Conservation (phyloP, 2,113 vertebrate species). For the Anas platyrhynchos region DNA sequence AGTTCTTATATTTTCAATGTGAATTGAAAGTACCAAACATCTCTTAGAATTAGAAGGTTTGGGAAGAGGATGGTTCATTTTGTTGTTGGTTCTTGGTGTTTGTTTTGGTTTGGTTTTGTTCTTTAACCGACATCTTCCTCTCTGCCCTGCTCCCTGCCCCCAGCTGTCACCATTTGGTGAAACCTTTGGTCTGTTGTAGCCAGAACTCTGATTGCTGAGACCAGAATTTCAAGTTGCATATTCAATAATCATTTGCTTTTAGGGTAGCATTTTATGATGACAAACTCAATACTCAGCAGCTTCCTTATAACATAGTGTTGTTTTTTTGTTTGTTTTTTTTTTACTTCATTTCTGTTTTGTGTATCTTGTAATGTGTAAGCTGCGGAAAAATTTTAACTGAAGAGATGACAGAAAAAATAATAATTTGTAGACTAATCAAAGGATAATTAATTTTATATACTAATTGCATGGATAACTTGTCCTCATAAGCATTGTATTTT, state of each 20-base stretch:
- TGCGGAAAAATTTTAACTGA: not conserved
- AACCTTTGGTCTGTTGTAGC: not conserved
- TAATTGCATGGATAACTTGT: not conserved
- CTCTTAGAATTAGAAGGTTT: not conserved
- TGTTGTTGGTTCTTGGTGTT: not conserved
- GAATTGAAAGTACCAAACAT: not conserved
- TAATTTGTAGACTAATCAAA: not conserved
- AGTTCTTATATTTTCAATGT: not conserved
- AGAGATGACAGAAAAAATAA: not conserved
- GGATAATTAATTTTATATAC: not conserved
- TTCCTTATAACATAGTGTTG: not conserved
- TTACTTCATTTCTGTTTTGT: not conserved
- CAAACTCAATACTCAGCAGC: not conserved
- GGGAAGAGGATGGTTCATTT: not conserved
- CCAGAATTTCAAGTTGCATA: not conserved
- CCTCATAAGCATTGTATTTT: not conserved
- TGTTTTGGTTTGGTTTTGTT: not conserved
- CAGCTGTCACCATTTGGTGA: not conserved
- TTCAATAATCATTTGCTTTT: not conserved
- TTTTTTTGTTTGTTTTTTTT: not conserved
- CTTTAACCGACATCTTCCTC: not conserved
- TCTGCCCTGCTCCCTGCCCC: not conserved
- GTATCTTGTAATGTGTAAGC: not conserved
- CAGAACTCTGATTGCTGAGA: not conserved
- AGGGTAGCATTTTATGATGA: not conserved